Conservation (phyloP, 2,797 vertebrate species). For the Sebastes paucispinis region DNA sequence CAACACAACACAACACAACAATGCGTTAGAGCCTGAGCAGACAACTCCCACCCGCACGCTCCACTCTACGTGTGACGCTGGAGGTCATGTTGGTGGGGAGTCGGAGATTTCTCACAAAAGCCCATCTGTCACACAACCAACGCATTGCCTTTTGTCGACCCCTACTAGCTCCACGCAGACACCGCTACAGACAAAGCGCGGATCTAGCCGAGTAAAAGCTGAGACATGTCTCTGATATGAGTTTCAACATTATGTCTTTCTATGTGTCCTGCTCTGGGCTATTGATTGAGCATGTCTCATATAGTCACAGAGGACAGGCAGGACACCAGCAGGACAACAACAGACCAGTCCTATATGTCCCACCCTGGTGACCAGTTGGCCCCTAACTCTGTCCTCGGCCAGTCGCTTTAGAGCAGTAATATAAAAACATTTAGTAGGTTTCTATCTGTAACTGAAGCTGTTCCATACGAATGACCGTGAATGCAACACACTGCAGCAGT, state of each 20-base stretch:
- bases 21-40: constrained; percentile 70
- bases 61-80: constrained; percentile 71
- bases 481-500: neutral
- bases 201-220: neutral
- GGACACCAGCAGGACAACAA: constrained; percentile 12
- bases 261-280: neutral
- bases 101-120: constrained; percentile 71
- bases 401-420: constrained; percentile 12
- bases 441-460: neutral
- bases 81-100: constrained; percentile 72
- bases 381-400: constrained; percentile 34
- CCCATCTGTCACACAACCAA: constrained; percentile 75
- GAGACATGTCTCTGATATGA: neutral
- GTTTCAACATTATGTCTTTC: neutral
- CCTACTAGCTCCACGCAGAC: neutral
- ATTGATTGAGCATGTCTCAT: constrained; percentile 23
- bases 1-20: constrained; percentile 83
- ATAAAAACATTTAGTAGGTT: neutral
- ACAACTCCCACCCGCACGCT: constrained; percentile 81
- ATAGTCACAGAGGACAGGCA: constrained; percentile 1
- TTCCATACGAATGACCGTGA: neutral
- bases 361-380: constrained; percentile 64
- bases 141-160: constrained; percentile 38
- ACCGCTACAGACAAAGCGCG: constrained; percentile 46
- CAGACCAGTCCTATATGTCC: constrained; percentile 33